Conservation (phyloP, 2,113 vertebrate genomes). For the Vidua macroura region DNA sequence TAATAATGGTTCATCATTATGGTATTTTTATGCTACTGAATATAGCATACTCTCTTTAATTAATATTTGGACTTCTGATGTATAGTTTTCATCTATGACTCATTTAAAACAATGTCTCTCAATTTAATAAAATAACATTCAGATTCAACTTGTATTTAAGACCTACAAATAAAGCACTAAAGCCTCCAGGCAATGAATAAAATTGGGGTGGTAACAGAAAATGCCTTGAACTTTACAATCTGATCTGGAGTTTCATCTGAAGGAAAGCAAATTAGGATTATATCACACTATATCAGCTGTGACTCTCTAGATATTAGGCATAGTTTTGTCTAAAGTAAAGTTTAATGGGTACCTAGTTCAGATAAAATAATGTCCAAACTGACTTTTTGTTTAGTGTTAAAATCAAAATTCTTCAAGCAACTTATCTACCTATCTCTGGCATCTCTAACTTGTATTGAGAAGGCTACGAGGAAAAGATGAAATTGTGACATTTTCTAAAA, state of each 20-base stretch:
- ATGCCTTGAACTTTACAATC: not conserved
- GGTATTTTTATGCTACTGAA: slow-evolving; percentile 3
- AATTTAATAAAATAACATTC: slow-evolving; percentile 28
- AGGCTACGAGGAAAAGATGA: not conserved
- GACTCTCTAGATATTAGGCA: not conserved
- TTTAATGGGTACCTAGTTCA: not conserved
- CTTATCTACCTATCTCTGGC: not conserved
- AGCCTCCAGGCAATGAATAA: not conserved
- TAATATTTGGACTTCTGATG: slow-evolving; percentile 4
- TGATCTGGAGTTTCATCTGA: not conserved
- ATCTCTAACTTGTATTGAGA: not conserved
- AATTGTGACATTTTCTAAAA: not conserved
- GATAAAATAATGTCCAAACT: not conserved
- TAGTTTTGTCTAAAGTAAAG: not conserved
- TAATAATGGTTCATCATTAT: not conserved
- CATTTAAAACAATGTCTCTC: slow-evolving; percentile 9
- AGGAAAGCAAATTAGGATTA: not conserved
- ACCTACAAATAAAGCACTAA: not conserved
- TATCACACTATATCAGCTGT: not conserved
- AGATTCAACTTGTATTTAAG: not conserved
- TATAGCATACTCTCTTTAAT: slow-evolving; percentile 28
- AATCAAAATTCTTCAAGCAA: not conserved
- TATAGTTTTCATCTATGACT: not conserved
- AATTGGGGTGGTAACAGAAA: not conserved
- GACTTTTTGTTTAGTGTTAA: not conserved